Percentiles rank a stretch among this genome's conserved stretches.
These are phyloP conservation scores for Oreotrochilus melanogaster DNA, from an alignment of 2,113 vertebrate genomes.

Conservation along the genomic window DNA sequence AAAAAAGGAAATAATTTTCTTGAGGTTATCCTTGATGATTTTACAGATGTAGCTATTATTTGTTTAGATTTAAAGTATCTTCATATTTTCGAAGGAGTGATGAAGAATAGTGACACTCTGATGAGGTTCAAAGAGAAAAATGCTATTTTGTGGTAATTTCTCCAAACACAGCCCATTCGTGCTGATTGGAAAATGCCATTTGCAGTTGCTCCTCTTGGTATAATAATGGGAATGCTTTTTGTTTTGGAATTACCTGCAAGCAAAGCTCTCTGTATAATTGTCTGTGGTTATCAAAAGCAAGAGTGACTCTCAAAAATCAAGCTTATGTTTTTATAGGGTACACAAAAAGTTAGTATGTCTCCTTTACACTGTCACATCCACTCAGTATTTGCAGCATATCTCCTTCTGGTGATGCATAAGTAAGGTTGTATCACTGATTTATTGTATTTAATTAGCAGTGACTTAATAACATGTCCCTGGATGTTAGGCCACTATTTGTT, in stretches of 20 bases:
- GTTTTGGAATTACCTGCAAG: neutral
- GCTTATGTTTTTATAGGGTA: neutral
- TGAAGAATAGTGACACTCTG: neutral
- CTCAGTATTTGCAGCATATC: neutral
- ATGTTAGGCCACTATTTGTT: neutral
- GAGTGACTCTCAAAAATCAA: neutral
- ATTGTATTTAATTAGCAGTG: slow-evolving; percentile 7
- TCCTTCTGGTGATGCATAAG: neutral
- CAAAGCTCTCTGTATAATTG: neutral
- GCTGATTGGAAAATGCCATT: neutral
- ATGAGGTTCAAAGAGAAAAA: neutral
- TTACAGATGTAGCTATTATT: neutral
- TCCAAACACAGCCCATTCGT: neutral
- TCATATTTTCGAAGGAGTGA: neutral
- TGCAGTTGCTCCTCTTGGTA: neutral
- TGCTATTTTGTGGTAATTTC: neutral
- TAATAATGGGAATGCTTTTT: neutral
- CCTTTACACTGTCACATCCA: neutral
- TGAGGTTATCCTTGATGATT: neutral
- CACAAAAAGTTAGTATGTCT: neutral
- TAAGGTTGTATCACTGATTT: neutral
- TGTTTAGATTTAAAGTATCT: neutral
- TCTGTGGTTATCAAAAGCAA: neutral
- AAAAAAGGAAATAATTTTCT: neutral
- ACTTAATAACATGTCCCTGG: neutral